Percentiles rank a stretch among this genome's conserved stretches.
phyloP scores from a whole-genome alignment of 1,140 invertebrate species.

The Brachionus plicatilis region DNA sequence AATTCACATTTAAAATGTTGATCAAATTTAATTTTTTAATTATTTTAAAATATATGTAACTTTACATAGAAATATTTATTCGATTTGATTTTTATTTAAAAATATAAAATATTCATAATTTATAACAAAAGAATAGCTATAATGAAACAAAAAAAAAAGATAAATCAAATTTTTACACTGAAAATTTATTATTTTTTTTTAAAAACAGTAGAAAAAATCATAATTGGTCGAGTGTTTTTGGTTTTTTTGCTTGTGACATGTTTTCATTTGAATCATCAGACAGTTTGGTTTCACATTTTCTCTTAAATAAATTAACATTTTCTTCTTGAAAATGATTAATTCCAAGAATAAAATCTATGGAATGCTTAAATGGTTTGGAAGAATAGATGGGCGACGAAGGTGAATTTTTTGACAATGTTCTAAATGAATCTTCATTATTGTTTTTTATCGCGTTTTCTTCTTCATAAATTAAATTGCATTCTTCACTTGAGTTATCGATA shows the following conservation, averaged over 20 bases:
- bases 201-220: not conserved
- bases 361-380: conserved; percentile 8
- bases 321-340: not conserved
- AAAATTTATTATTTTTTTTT: too few relatives aligned
- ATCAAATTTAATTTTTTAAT: too few relatives aligned
- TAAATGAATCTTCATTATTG: not conserved
- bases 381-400: not conserved
- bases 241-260: not conserved
- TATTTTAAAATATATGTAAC: too few relatives aligned
- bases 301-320: not conserved
- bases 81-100: not conserved
- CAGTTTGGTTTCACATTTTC: not conserved
- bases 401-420: not conserved
- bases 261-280: not conserved
- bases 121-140: not conserved
- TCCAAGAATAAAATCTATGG: conserved; percentile 12
- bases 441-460: not conserved
- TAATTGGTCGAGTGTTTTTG: not conserved
- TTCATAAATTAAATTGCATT: not conserved
- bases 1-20: too few relatives aligned
- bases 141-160: not conserved
- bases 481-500: not conserved
- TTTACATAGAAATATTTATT: not conserved
- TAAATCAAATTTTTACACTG: not conserved
- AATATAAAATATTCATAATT: not conserved